Conservation (phyloP, 2,888 invertebrate genomes). For the Scelioninae gen. 2 region DNA sequence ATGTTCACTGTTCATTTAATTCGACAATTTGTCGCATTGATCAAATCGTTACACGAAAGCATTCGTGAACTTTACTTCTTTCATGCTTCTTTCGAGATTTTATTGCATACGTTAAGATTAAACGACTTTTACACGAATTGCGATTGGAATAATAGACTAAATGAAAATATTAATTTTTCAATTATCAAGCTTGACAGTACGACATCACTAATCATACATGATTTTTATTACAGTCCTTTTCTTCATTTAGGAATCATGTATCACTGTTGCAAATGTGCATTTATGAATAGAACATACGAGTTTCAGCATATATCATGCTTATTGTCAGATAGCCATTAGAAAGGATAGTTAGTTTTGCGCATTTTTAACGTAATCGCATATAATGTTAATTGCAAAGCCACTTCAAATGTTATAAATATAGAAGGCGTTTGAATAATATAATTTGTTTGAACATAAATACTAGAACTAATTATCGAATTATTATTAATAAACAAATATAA, state of each 20-base stretch:
- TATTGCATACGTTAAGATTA: too few species aligned
- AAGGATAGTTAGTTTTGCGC: constrained; percentile 48
- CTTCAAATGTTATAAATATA: constrained; percentile 15
- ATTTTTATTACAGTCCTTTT: constrained; percentile 29
- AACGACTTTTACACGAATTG: background rate
- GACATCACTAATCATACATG: constrained; percentile 13
- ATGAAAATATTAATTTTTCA: constrained; percentile 21
- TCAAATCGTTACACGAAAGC: too few species aligned
- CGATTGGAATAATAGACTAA: background rate
- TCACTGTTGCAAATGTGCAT: constrained; percentile 39
- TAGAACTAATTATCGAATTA: too few species aligned
- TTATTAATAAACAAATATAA: too few species aligned
- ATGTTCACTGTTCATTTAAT: too few species aligned
- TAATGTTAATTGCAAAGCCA: constrained; percentile 28
- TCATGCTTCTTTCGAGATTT: too few species aligned
- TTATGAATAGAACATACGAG: constrained; percentile 52
- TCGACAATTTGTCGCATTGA: too few species aligned
- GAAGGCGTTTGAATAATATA: background rate
- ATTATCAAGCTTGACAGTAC: constrained; percentile 6
- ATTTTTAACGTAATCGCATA: constrained; percentile 31
- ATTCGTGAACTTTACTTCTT: too few species aligned
- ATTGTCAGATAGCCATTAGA: constrained; percentile 57
- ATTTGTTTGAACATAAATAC: too few species aligned
- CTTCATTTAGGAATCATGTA: constrained; percentile 37
- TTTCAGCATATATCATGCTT: constrained; percentile 55